Evolutionary conservation across 1,140 invertebrate genomes (phyloP).

Genomic region (Campoletis sonorensis): DNA sequence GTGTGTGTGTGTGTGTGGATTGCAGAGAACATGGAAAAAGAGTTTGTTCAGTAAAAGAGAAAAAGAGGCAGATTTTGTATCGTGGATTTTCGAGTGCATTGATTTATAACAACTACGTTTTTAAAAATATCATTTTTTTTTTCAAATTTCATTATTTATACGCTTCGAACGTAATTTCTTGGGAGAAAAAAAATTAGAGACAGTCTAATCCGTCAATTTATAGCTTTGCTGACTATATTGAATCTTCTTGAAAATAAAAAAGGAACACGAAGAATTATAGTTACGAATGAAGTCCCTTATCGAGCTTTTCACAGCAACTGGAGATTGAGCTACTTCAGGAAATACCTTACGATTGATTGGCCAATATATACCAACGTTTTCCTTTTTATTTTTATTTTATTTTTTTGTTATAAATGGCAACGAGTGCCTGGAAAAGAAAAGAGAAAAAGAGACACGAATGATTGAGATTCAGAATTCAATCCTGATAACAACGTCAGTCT

Average conservation of each 20-base stretch:
- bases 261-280: conserved; percentile 10
- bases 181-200: neutral
- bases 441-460: conserved; percentile 24
- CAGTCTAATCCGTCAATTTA: neutral
- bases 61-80: too few relatives aligned
- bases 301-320: conserved; percentile 20
- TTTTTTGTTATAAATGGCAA: neutral
- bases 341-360: conserved; percentile 41
- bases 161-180: neutral
- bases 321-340: conserved; percentile 34
- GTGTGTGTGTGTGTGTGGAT: neutral
- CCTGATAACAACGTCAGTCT: neutral
- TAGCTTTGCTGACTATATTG: neutral
- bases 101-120: too few relatives aligned
- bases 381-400: too few relatives aligned
- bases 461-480: conserved; percentile 39
- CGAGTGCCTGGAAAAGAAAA: neutral
- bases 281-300: conserved; percentile 36
- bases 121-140: neutral
- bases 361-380: neutral
- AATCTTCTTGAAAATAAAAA: conserved; percentile 2
- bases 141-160: neutral
- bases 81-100: too few relatives aligned
- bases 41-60: neutral
- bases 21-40: conserved; percentile 8